These are phyloP conservation scores for Lycia hirtaria DNA, from an alignment of 2,888 invertebrate genomes.

Conservation along the genomic window DNA sequence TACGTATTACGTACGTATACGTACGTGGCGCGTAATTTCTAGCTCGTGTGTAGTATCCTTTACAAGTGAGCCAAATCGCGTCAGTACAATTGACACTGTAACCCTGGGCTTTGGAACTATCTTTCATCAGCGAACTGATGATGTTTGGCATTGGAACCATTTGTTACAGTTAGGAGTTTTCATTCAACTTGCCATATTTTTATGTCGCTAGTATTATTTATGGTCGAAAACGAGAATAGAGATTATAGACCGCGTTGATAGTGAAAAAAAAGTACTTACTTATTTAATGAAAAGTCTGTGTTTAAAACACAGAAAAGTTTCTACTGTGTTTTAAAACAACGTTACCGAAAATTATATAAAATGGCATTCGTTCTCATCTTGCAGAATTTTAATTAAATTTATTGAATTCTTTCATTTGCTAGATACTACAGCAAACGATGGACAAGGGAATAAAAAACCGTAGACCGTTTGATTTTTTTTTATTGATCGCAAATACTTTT, in stretches of 20 bases:
- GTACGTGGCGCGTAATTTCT: conserved; percentile 6
- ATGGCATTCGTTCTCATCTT: too few relatives aligned
- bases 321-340: too few relatives aligned
- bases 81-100: conserved; percentile 75
- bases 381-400: too few relatives aligned
- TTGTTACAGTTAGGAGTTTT: conserved; percentile 25
- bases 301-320: too few relatives aligned
- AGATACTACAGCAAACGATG: too few relatives aligned
- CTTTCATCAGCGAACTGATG: conserved; percentile 52
- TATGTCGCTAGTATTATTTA: background rate
- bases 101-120: conserved; percentile 69
- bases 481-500: too few relatives aligned
- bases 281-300: too few relatives aligned
- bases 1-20: conserved; percentile 1
- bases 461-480: too few relatives aligned
- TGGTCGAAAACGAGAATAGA: background rate
- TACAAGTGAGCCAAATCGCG: conserved; percentile 53
- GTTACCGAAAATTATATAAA: too few relatives aligned
- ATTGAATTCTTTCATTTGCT: too few relatives aligned
- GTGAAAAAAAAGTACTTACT: too few relatives aligned
- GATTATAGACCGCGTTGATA: background rate
- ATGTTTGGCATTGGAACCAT: conserved; percentile 40
- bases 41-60: conserved; percentile 10
- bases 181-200: conserved; percentile 19
- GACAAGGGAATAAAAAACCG: too few relatives aligned